Percentiles rank a stretch among this genome's conserved stretches.
phyloP scores from a whole-genome alignment of 2,888 invertebrate genomes.

The Atethmia centrago region DNA sequence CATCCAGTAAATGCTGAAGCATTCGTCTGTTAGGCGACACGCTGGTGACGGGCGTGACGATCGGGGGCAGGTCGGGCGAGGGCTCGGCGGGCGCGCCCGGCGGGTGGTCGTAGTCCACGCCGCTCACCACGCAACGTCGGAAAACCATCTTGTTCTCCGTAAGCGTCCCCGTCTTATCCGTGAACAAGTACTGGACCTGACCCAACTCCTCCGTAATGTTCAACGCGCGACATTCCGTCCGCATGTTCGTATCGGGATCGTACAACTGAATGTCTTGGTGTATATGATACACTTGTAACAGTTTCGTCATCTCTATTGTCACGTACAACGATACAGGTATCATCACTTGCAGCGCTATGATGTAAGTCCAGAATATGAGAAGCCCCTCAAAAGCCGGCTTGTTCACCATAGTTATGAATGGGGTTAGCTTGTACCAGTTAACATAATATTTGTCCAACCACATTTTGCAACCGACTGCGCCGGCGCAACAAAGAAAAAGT shows the following conservation, averaged over 20 bases:
- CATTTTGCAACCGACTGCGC: conserved; percentile 97
- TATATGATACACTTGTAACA: conserved; percentile 98
- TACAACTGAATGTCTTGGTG: conserved; percentile 97
- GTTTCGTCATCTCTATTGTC: conserved; percentile 98
- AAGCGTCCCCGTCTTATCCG: conserved; percentile 99
- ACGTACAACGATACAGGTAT: conserved; percentile 99
- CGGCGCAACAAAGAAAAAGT: conserved; percentile 96
- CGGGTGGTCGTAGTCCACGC: conserved; percentile 96
- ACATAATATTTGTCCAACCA: conserved; percentile 93
- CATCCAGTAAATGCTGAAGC: conserved; percentile 83
- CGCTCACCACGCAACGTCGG: conserved; percentile 96
- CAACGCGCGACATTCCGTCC: conserved; percentile 95
- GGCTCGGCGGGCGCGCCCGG: conserved; percentile 93
- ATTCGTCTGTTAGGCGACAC: conserved; percentile 86
- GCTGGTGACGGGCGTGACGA: conserved; percentile 85
- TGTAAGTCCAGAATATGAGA: conserved; percentile 98
- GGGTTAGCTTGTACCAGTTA: conserved; percentile 88
- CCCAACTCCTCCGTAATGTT: conserved; percentile 99
- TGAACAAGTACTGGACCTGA: conserved; percentile 97
- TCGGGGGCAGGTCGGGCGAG: conserved; percentile 86
- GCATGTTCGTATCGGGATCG: conserved; percentile 95
- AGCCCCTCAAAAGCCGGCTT: conserved; percentile 94
- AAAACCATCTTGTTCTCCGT: conserved; percentile 99
- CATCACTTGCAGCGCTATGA: conserved; percentile 99
- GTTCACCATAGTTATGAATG: conserved; percentile 92